Evolutionary conservation across 1,140 invertebrate species (phyloP).

Genomic region (Philotrypesis tridentata): DNA sequence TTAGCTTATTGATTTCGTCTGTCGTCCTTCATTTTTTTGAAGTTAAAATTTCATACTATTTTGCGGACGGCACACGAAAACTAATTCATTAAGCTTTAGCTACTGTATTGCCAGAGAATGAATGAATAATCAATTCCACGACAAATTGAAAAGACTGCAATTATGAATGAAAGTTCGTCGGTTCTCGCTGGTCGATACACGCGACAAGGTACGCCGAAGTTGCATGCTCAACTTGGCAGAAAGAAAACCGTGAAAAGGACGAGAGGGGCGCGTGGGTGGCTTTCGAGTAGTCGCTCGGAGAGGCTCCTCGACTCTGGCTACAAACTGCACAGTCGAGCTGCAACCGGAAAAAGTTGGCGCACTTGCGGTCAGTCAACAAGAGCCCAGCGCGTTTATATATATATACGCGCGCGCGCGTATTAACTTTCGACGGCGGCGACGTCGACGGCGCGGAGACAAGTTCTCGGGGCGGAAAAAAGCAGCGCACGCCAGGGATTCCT

Average conservation of each 20-base stretch:
- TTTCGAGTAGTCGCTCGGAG: neutral
- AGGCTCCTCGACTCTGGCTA: neutral
- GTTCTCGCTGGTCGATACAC: neutral
- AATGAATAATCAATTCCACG: too few relatives aligned
- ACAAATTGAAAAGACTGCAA: too few relatives aligned
- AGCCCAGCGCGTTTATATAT: neutral
- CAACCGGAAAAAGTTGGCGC: neutral
- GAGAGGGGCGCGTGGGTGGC: neutral
- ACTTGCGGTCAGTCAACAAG: slow-evolving; percentile 30
- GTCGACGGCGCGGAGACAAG: neutral
- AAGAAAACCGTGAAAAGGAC: neutral
- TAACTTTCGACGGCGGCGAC: neutral
- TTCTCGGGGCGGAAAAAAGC: neutral
- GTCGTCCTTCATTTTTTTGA: too few relatives aligned
- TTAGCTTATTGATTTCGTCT: too few relatives aligned
- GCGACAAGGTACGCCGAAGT: neutral
- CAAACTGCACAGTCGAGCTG: neutral
- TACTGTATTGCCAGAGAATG: too few relatives aligned
- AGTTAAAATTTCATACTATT: too few relatives aligned
- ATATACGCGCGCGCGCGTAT: too few relatives aligned
- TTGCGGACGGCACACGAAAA: too few relatives aligned
- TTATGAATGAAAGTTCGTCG: neutral
- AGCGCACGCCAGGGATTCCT: neutral
- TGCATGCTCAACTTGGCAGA: neutral
- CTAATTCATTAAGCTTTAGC: too few relatives aligned